Conservation (phyloP, 2,888 invertebrate species). For the Neria commutata region DNA sequence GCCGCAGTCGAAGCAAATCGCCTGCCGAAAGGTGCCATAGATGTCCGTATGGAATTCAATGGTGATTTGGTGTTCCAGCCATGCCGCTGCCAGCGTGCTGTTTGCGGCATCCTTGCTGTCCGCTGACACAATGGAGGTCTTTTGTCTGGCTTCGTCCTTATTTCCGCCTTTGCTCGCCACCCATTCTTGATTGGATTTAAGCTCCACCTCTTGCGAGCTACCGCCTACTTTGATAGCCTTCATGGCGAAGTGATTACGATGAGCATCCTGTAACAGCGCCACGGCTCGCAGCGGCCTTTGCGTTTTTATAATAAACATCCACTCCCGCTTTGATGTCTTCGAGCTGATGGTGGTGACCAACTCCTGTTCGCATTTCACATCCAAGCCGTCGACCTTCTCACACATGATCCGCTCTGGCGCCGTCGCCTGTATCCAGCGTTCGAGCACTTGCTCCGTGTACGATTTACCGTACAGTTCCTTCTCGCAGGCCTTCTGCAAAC, state of each 20-base stretch:
- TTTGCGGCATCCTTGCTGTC: constrained; percentile 14
- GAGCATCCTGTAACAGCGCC: constrained; percentile 73
- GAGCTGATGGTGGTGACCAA: constrained; percentile 68
- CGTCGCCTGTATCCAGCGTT: constrained; percentile 69
- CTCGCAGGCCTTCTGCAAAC: constrained; percentile 69
- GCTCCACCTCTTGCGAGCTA: constrained; percentile 52
- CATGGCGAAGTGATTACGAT: constrained; percentile 71
- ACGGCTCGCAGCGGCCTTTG: constrained; percentile 66
- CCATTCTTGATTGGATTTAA: constrained; percentile 67
- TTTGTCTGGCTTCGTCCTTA: not conserved
- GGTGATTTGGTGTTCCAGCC: constrained; percentile 62
- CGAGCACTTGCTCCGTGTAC: constrained; percentile 69
- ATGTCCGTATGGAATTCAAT: constrained; percentile 73
- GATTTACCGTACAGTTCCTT: constrained; percentile 71
- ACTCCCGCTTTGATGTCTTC: constrained; percentile 68
- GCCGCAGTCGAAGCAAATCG: constrained; percentile 78
- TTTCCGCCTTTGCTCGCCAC: constrained; percentile 40
- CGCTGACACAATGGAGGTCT: constrained; percentile 5
- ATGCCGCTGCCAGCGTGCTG: constrained; percentile 23
- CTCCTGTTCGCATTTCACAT: constrained; percentile 67
- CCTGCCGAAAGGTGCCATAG: constrained; percentile 79
- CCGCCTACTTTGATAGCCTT: constrained; percentile 62
- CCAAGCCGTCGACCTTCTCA: constrained; percentile 68
- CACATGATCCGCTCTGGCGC: constrained; percentile 70
- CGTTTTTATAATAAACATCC: constrained; percentile 68